These are phyloP conservation scores for Leptoclinus maculatus DNA, from an alignment of 2,797 vertebrate species.

Conservation along the genomic window DNA sequence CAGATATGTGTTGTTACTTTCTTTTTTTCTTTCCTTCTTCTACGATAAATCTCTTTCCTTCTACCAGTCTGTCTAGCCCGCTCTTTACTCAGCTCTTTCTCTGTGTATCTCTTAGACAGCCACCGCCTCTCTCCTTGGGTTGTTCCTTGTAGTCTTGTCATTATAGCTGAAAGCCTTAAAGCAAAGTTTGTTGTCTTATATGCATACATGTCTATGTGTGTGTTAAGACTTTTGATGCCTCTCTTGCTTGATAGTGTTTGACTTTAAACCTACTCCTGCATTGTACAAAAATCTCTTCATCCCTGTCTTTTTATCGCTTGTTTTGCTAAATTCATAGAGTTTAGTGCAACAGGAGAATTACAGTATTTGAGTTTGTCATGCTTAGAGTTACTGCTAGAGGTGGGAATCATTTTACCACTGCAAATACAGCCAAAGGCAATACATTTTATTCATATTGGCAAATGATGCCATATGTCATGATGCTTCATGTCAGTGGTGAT, in stretches of 20 bases:
- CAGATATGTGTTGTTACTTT: background rate
- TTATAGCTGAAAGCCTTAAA: background rate
- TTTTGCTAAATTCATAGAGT: background rate
- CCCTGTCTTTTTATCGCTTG: background rate
- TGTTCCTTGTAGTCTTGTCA: background rate
- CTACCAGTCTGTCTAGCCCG: background rate
- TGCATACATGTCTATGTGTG: background rate
- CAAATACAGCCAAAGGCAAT: background rate
- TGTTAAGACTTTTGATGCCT: background rate
- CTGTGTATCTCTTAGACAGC: background rate
- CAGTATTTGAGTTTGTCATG: background rate
- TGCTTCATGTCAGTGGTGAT: background rate
- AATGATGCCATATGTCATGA: background rate
- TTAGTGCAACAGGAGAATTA: background rate
- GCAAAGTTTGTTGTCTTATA: background rate
- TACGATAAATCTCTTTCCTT: background rate
- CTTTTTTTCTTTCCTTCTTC: background rate
- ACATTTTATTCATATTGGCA: background rate
- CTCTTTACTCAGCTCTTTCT: background rate
- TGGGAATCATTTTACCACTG: background rate
- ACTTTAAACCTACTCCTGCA: background rate
- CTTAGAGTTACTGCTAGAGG: background rate
- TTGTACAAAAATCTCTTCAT: background rate
- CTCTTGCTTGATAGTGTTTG: background rate
- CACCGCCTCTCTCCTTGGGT: background rate